These are phyloP conservation scores for Saturnia pavonia DNA, from an alignment of 2,888 invertebrate species.

Conservation along the genomic window DNA sequence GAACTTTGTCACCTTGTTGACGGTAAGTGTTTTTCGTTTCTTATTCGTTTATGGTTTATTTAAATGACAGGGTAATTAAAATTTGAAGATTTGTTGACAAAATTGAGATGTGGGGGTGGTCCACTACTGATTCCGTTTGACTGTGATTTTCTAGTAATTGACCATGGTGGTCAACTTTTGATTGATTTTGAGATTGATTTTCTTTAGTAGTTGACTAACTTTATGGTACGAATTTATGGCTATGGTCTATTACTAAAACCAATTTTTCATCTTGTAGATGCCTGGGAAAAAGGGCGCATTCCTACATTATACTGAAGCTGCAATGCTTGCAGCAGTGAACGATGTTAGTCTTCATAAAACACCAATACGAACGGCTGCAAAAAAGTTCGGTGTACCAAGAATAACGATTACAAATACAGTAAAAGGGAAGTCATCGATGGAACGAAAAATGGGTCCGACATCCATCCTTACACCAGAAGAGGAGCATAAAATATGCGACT, in stretches of 20 bases:
- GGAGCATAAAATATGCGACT: slow-evolving; percentile 30
- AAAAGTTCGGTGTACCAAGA: slow-evolving; percentile 35
- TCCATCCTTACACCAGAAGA: slow-evolving; percentile 32
- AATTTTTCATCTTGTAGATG: slow-evolving; percentile 31
- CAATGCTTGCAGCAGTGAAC: slow-evolving; percentile 32
- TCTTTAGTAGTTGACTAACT: slow-evolving; percentile 29
- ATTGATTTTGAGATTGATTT: slow-evolving; percentile 29
- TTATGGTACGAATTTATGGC: too few species aligned
- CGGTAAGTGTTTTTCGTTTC: too few species aligned
- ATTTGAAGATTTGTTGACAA: background rate
- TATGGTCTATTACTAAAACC: slow-evolving; percentile 28
- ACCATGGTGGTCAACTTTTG: slow-evolving; percentile 28
- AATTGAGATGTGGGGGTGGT: slow-evolving; percentile 25
- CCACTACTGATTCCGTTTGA: slow-evolving; percentile 32
- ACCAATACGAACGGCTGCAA: slow-evolving; percentile 34
- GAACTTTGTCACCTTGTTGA: too few species aligned
- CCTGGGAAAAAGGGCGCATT: slow-evolving; percentile 23
- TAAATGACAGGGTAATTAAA: background rate
- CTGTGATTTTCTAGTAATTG: slow-evolving; percentile 31
- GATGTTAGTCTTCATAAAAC: slow-evolving; percentile 35
- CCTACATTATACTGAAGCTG: slow-evolving; percentile 32
- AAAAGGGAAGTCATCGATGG: slow-evolving; percentile 35
- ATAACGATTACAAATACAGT: slow-evolving; percentile 36
- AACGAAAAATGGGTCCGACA: slow-evolving; percentile 34
- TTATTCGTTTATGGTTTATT: background rate